These are phyloP conservation scores for Leucophora obtusa DNA, from an alignment of 2,888 invertebrate species.

Conservation along the genomic window DNA sequence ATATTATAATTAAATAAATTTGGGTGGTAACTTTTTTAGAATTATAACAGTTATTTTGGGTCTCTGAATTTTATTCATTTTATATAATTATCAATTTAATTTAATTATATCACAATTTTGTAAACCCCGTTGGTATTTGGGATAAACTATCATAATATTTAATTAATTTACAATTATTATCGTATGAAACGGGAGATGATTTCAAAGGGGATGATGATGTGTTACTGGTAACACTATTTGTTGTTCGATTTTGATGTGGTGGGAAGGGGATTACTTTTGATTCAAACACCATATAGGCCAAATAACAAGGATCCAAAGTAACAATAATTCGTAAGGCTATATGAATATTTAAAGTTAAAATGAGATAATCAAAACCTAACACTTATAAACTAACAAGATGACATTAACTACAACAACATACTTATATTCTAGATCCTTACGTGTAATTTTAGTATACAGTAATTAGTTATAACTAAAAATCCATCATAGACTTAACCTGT, in stretches of 20 bases:
- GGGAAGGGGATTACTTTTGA: slow-evolving; percentile 4
- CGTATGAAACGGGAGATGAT: not conserved
- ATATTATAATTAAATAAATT: no score
- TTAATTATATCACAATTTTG: slow-evolving; percentile 58
- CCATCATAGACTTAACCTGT: slow-evolving; percentile 64
- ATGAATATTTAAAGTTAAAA: not conserved
- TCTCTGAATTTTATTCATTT: not conserved
- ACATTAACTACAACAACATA: no score
- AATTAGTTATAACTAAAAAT: slow-evolving; percentile 5
- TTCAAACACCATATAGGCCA: slow-evolving; percentile 69
- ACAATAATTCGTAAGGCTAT: slow-evolving; percentile 68
- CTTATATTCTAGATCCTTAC: not conserved
- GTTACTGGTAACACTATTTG: not conserved
- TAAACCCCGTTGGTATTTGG: slow-evolving; percentile 68
- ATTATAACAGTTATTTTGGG: no score
- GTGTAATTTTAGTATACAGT: no score
- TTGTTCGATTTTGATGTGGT: not conserved
- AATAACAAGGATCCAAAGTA: slow-evolving; percentile 70
- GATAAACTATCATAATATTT: slow-evolving; percentile 70
- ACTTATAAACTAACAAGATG: not conserved
- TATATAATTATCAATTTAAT: not conserved
- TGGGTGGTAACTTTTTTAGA: no score
- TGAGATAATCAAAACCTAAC: not conserved
- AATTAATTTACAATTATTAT: slow-evolving; percentile 47
- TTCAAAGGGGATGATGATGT: not conserved